These are phyloP conservation scores for Thamnophis sirtalis DNA, from an alignment of 2,113 vertebrate species.

Conservation along the genomic window DNA sequence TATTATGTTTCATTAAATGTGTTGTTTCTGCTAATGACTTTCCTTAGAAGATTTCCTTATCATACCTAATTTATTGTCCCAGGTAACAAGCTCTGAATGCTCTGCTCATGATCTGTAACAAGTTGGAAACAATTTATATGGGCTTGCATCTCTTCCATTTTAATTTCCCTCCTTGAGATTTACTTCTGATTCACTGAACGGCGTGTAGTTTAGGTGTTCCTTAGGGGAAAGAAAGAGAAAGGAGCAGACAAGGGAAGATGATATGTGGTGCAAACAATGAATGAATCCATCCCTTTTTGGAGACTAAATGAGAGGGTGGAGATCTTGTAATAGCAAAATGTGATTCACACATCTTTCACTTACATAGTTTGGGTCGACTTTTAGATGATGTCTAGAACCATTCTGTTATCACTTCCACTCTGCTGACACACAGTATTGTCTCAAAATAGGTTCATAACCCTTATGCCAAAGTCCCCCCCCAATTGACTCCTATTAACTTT, in stretches of 20 bases:
- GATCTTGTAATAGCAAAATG: neutral
- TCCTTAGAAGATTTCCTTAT: rapidly evolving
- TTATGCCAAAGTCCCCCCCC: neutral
- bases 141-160: neutral
- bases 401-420: neutral
- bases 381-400: neutral
- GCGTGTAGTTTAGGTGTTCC: slow-evolving; percentile 17
- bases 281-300: neutral
- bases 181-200: rapidly evolving
- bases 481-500: neutral
- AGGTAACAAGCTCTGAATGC: neutral
- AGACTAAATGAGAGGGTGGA: neutral
- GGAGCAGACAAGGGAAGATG: rapidly evolving
- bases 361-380: neutral
- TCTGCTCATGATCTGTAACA: neutral
- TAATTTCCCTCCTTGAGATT: neutral
- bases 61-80: neutral
- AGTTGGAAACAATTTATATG: rapidly evolving
- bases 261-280: neutral
- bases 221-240: slow-evolving; percentile 3
- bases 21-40: neutral
- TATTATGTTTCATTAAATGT: neutral
- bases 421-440: neutral
- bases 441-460: neutral
- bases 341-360: neutral